Evolutionary conservation across 1,140 invertebrate species (phyloP), one percentile per base, ranked within the genome.

Genomic region (Eueides isabella): DNA sequence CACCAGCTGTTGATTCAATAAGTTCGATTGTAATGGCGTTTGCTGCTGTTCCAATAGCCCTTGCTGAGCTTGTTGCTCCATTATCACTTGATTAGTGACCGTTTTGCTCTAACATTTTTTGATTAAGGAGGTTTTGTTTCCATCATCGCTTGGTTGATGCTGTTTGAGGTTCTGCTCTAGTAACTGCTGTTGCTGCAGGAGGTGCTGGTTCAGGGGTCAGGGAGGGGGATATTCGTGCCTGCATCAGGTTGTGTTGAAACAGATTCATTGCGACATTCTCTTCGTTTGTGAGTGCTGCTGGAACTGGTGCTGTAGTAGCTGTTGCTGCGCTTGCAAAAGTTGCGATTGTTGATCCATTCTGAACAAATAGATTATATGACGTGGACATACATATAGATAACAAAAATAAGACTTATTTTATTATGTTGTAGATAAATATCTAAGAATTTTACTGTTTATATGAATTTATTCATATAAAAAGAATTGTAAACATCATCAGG

Each of bases 51-150:
- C 88, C 31, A 91, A 76, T 5, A 82, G 78, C 64, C 79, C 88
- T 82, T 93, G 88, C 23, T 92, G 93, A 0, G 85, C 81, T 71
- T 94, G 93, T 63, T 93, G 90, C 30, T 90, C 87, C 64, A 92
- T 88, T 19, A 89, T 64, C 12, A 65, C 80, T 61, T 92, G 88
- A 31, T 93, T 91, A 74, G 93, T 94, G 11, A 93, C 92, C 9
- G 93, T 85, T n/a, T 64, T 94, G 94, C 68, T 95, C 94, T 16
- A 94, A 90, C 83, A 95, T 95, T 48, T 95, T 94, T 76, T 95
- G 95, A 61, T 94, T 95, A 3, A 94, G 92, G 16, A 95, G 94
- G 83, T 94, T 94, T 79, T 95, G 94, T 38, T n/a, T 95, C 94
- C 75, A 95, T 94, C 76, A 93, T 85, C 64, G 86, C 90, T 80